These are phyloP conservation scores for Leucophenga varia DNA, from an alignment of 1,140 invertebrate genomes.

Conservation along the genomic window DNA sequence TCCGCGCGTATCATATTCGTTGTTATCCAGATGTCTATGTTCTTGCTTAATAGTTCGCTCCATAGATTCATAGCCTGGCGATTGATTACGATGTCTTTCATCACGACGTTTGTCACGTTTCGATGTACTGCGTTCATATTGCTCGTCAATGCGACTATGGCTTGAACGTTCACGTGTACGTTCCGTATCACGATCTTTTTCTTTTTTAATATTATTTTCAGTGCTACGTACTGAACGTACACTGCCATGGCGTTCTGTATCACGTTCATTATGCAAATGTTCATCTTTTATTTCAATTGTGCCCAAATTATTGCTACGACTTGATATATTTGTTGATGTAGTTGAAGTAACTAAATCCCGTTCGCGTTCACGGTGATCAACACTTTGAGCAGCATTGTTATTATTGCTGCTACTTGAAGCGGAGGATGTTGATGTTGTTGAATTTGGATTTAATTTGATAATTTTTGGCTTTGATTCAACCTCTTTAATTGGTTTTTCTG, in stretches of 20 bases:
- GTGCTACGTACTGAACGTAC: constrained; percentile 4
- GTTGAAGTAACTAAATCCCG: too few relatives aligned
- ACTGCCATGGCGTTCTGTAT: constrained; percentile 9
- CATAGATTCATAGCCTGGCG: constrained; percentile 4
- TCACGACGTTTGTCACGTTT: constrained; percentile 20
- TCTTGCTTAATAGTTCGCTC: constrained; percentile 8
- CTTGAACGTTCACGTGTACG: neutral
- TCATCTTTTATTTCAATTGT: neutral
- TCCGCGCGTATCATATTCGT: constrained; percentile 46
- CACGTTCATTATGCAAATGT: constrained; percentile 5
- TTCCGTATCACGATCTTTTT: constrained; percentile 20
- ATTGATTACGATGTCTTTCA: constrained; percentile 11
- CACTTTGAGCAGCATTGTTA: constrained; percentile 26
- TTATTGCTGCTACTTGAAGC: too few relatives aligned
- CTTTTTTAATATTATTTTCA: constrained; percentile 19
- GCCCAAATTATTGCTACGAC: neutral
- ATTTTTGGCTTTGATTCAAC: constrained; percentile 15
- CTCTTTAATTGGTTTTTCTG: constrained; percentile 1
- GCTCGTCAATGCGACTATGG: too few relatives aligned
- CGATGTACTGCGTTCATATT: neutral
- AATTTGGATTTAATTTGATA: too few relatives aligned
- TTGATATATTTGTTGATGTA: too few relatives aligned
- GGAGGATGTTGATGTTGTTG: too few relatives aligned
- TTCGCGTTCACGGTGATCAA: constrained; percentile 22
- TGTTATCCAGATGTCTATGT: constrained; percentile 36